These are phyloP conservation scores for Drosophila chauvacae DNA, from an alignment of 1,140 invertebrate species.

Conservation along the genomic window DNA sequence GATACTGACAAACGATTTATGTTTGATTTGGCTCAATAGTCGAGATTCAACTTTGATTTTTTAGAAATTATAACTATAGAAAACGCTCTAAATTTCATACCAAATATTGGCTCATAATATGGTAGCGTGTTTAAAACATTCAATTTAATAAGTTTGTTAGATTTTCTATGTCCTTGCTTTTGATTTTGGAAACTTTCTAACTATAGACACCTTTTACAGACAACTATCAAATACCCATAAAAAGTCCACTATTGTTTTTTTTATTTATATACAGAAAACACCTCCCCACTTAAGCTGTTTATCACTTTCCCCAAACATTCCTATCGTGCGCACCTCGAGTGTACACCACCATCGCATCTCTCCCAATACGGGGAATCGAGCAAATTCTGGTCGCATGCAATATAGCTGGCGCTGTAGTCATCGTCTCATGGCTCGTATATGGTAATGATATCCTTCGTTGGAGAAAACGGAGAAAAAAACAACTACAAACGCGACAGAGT, in stretches of 20 bases:
- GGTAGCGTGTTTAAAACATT: neutral
- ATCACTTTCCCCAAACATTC: neutral
- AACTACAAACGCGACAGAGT: conserved; percentile 61
- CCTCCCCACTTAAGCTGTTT: neutral
- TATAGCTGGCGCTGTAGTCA: conserved; percentile 57
- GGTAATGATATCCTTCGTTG: conserved; percentile 79
- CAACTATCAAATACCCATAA: too few species aligned
- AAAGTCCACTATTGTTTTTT: neutral
- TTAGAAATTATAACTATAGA: neutral
- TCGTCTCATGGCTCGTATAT: conserved; percentile 49
- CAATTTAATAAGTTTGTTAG: neutral
- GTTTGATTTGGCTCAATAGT: neutral
- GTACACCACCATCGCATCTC: conserved; percentile 12
- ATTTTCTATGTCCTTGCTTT: too few species aligned
- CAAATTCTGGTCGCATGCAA: conserved; percentile 57
- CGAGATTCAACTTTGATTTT: neutral
- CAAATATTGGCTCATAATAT: neutral
- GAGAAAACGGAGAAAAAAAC: conserved; percentile 33
- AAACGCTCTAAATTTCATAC: neutral
- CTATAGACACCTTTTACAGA: too few species aligned
- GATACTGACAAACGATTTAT: neutral
- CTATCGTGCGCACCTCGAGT: neutral
- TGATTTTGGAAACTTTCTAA: too few species aligned
- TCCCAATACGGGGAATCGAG: conserved; percentile 48
- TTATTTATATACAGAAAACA: neutral